Base-by-base conservation (phyloP, 2,888 invertebrate genomes). In the Cheilosia soror region DNA sequence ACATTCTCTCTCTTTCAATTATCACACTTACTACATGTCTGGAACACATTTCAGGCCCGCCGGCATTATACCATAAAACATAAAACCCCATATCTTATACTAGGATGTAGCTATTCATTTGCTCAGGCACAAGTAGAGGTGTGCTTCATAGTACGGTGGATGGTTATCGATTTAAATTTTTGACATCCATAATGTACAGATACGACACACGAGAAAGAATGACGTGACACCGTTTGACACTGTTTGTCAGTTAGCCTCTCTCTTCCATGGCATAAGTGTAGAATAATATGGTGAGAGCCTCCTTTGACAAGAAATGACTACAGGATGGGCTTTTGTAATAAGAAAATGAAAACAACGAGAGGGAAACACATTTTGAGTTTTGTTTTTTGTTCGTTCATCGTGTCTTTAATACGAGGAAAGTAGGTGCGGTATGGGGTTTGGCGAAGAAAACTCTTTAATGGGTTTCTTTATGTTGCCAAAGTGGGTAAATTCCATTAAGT, bases 91-190 rank as follows among this genome's bases (percentile, higher is more conserved):
- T 40, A 66, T 2, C 44, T 47, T 49, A 31, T 40, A 55, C 49
- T 51, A 42, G 15, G 51, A n/a, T 44, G 73, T 51, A 53, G 42
- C 72, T 31, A 60, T 53, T 72, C 57, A 53, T 7, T 29, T 37
- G 20, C 20, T 37, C 7, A 27, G 27, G 58, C 42, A 71, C 9
- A 37, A 25, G 49, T 15, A 7, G n/a, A 40, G 33, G 20, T 42
- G 31, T 31, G 37, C 73, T 60, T 53, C 40, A 51, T 27, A n/a
- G n/a, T 15, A 63, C 44, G 63, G 25, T 53, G 69, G 80, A 84
- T 57, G 69, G 62, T 75, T 84, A 84, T 84, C 80, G 84, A 84
- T 84, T 84, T 60, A 76, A 72, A 68, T 78, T 80, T 75, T 80
- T 75, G 69, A 80, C 84, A 79, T 79, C 79, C 42, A 63, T 79